Conservation (phyloP, 2,797 vertebrate species). For the Avahi laniger region DNA sequence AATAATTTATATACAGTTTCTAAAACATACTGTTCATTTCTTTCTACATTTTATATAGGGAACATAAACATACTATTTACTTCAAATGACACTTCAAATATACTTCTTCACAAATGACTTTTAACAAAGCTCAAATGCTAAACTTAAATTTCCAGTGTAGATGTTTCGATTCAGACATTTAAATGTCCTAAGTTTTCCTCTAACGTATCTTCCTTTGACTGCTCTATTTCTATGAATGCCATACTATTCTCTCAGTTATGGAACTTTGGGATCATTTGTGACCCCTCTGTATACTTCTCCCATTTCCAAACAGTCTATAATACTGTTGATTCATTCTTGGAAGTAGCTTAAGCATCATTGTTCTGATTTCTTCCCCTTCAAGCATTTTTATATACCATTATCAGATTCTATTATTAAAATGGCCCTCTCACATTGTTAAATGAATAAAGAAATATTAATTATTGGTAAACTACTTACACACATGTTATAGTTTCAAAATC, state of each 20-base stretch:
- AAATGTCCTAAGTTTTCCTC: background rate
- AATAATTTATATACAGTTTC: background rate
- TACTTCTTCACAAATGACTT: background rate
- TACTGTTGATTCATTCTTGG: background rate
- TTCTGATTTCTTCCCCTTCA: background rate
- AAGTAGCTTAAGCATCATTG: background rate
- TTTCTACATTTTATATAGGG: background rate
- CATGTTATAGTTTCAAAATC: background rate
- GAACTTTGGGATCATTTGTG: background rate
- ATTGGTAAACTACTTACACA: background rate
- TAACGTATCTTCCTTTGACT: background rate
- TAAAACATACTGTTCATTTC: background rate
- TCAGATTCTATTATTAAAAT: background rate
- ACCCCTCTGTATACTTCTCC: background rate
- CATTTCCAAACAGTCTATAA: background rate
- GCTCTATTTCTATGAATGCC: background rate
- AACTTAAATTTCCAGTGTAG: background rate
- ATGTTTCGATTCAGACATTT: background rate
- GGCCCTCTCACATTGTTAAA: background rate
- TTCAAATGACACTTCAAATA: background rate
- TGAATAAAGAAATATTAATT: background rate
- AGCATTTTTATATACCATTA: background rate
- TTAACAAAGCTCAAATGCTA: background rate
- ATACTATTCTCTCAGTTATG: background rate
- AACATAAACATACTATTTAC: background rate